Evolutionary conservation across 2,797 vertebrate genomes (phyloP).

Genomic region (Crocodylus rhombifer): DNA sequence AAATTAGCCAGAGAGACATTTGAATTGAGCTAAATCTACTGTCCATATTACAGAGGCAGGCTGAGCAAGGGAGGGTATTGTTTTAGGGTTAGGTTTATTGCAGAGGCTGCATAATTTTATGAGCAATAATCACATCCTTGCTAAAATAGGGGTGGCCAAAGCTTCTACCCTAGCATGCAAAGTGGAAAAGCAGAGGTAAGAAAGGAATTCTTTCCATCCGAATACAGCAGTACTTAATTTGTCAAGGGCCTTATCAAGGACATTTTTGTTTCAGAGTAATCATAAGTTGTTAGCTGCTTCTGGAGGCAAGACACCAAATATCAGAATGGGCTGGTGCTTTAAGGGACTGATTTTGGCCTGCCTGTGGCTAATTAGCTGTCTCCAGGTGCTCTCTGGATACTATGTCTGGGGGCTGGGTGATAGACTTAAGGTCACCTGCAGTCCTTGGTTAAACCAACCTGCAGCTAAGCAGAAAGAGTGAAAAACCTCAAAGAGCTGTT

Average conservation of each 20-base stretch:
- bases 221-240: neutral
- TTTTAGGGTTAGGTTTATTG: neutral
- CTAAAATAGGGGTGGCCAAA: neutral
- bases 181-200: neutral
- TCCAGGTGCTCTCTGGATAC: neutral
- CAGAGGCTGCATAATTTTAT: neutral
- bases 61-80: neutral
- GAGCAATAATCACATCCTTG: neutral
- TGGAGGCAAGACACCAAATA: neutral
- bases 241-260: neutral
- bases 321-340: neutral
- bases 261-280: neutral
- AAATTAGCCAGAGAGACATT: constrained; percentile 64
- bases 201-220: neutral
- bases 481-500: fast-evolving
- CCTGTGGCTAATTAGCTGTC: neutral
- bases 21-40: constrained; percentile 54
- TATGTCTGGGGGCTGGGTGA: neutral
- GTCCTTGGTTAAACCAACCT: neutral
- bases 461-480: fast-evolving
- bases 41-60: constrained; percentile 31
- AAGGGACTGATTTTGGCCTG: neutral
- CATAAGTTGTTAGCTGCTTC: neutral
- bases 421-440: fast-evolving
- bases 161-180: neutral